These are phyloP conservation scores for Cheilosia grossa DNA, from an alignment of 2,888 invertebrate species.

Conservation along the genomic window DNA sequence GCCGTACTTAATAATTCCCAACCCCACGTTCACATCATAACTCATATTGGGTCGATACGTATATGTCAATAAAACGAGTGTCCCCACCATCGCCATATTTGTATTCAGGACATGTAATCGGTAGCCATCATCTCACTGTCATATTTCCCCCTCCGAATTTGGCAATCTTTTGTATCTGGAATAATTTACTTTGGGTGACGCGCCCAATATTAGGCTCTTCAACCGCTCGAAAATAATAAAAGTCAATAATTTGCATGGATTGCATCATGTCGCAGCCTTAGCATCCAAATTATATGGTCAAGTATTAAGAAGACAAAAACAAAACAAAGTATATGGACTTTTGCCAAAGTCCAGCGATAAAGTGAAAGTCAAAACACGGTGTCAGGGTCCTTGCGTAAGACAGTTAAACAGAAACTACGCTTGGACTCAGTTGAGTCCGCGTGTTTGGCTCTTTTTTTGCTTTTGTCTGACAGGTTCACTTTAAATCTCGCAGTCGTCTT, in stretches of 20 bases:
- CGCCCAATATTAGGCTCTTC: slow-evolving; percentile 24
- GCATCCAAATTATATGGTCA: background rate
- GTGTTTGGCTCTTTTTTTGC: slow-evolving; percentile 32
- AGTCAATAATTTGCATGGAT: slow-evolving; percentile 39
- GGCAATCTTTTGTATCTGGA: slow-evolving; percentile 56
- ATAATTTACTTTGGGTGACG: slow-evolving; percentile 23
- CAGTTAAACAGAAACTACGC: background rate
- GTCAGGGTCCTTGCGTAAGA: slow-evolving; percentile 53
- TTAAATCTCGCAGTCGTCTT: slow-evolving; percentile 38
- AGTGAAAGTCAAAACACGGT: slow-evolving; percentile 58
- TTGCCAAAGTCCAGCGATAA: slow-evolving; percentile 46
- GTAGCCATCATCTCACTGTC: slow-evolving; percentile 18
- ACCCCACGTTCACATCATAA: slow-evolving; percentile 21
- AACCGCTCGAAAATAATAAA: background rate
- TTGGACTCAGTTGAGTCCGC: slow-evolving; percentile 6
- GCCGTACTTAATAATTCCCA: slow-evolving; percentile 11
- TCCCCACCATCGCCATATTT: slow-evolving; percentile 20
- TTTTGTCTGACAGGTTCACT: slow-evolving; percentile 18
- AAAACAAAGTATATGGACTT: slow-evolving; percentile 29
- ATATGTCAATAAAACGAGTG: slow-evolving; percentile 5
- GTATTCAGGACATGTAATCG: slow-evolving; percentile 45
- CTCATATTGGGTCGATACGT: slow-evolving; percentile 8
- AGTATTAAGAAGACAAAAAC: slow-evolving; percentile 5
- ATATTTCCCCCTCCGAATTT: slow-evolving; percentile 40
- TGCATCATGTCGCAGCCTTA: slow-evolving; percentile 19